phyloP scores from a whole-genome alignment of 2,797 vertebrate genomes.

The Ataeniobius toweri region DNA sequence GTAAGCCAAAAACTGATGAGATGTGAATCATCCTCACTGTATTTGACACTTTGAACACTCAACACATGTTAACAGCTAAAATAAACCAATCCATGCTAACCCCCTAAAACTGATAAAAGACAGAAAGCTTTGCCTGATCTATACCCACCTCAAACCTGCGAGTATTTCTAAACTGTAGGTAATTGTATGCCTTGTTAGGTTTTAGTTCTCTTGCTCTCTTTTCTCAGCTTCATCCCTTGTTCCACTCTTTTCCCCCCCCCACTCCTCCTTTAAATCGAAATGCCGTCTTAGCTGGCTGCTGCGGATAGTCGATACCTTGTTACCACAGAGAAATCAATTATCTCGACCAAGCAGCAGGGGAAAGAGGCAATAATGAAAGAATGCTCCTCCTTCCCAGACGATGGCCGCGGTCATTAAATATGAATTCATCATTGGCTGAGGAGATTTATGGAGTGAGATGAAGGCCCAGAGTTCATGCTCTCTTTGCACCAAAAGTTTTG shows the following conservation, averaged over 20 bases:
- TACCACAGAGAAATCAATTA: slow-evolving; percentile 86
- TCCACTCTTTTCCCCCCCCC: slow-evolving; percentile 20
- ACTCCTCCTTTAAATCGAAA: slow-evolving; percentile 74
- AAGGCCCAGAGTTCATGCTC: slow-evolving; percentile 48
- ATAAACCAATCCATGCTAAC: slow-evolving; percentile 30
- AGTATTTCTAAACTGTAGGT: slow-evolving; percentile 53
- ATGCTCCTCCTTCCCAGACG: slow-evolving; percentile 76
- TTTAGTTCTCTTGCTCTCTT: slow-evolving; percentile 44
- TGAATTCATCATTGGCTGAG: slow-evolving; percentile 76
- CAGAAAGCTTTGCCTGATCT: slow-evolving; percentile 46
- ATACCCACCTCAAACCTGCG: slow-evolving; percentile 38
- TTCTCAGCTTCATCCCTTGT: slow-evolving; percentile 39
- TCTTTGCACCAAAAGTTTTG: slow-evolving; percentile 53
- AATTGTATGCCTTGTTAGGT: slow-evolving; percentile 65
- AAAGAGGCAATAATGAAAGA: slow-evolving; percentile 80
- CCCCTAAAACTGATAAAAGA: slow-evolving; percentile 41
- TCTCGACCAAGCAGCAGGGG: slow-evolving; percentile 77
- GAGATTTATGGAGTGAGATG: slow-evolving; percentile 69
- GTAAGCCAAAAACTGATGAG: not conserved
- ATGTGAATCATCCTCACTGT: not conserved
- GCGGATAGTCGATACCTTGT: slow-evolving; percentile 84
- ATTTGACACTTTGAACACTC: not conserved
- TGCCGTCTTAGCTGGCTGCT: slow-evolving; percentile 69
- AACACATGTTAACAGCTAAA: slow-evolving; percentile 23
- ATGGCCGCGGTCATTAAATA: slow-evolving; percentile 79